Conservation (phyloP, 1,140 invertebrate genomes). For the Eubasilissa regina region DNA sequence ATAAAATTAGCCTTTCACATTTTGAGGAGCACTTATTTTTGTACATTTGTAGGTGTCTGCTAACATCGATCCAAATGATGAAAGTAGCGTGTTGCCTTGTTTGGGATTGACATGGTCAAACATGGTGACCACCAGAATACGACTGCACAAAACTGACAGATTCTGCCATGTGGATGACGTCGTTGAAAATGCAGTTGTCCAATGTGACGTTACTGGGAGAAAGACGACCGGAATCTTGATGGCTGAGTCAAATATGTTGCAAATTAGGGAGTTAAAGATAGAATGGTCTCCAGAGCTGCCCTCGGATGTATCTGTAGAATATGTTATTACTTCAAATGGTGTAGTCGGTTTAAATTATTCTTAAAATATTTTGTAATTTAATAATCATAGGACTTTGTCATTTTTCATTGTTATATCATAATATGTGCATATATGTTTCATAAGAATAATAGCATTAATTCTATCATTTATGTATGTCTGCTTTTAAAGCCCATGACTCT, state of each 20-base stretch:
- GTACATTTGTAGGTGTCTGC: conserved; percentile 48
- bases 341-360: conserved; percentile 41
- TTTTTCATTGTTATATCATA: no score
- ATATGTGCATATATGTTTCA: no score
- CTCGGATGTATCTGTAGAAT: conserved; percentile 32
- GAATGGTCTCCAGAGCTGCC: conserved; percentile 49
- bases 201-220: conserved; percentile 2
- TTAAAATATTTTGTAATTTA: not conserved
- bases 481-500: no score
- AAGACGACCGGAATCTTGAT: not conserved
- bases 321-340: conserved; percentile 48
- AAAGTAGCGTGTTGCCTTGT: conserved; percentile 50
- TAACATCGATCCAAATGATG: not conserved
- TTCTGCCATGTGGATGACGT: conserved; percentile 26
- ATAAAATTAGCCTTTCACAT: no score
- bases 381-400: no score
- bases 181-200: not conserved
- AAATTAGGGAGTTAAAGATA: conserved; percentile 51
- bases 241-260: conserved; percentile 27
- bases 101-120: conserved; percentile 57
- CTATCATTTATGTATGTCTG: no score
- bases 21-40: no score
- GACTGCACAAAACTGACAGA: conserved; percentile 47
- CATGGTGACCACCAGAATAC: conserved; percentile 52
- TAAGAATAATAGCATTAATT: no score